phyloP scores from a whole-genome alignment of 92 coral and sea anemone species.

The Metridium senile region DNA sequence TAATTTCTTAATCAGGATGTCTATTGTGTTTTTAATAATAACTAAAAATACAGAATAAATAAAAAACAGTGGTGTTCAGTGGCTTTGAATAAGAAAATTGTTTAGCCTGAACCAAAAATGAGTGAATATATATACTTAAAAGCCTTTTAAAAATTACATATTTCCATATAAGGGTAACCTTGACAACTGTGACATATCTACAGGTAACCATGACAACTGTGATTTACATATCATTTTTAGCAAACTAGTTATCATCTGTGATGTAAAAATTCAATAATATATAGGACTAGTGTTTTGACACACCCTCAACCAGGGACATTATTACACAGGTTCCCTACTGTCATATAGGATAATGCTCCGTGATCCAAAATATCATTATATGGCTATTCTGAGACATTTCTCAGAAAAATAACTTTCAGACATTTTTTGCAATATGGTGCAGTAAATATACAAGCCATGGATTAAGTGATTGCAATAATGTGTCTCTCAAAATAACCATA shows the following conservation, averaged over 20 bases:
- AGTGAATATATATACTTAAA: neutral
- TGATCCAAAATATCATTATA: no score
- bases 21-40: no score
- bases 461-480: no score
- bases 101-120: neutral
- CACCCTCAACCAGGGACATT: neutral
- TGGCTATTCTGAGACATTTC: neutral
- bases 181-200: neutral
- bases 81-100: neutral
- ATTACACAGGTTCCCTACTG: no score
- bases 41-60: neutral
- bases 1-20: no score
- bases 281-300: no score
- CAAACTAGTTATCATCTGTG: neutral
- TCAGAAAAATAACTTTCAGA: neutral
- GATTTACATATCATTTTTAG: neutral
- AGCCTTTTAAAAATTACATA: neutral
- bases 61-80: neutral
- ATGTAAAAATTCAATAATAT: no score
- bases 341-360: no score
- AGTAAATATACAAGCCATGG: no score
- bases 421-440: no score
- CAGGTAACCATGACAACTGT: no score
- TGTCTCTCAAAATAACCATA: neutral
- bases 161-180: neutral